Conservation (phyloP, 2,888 invertebrate genomes). For the Netelia melanura region DNA sequence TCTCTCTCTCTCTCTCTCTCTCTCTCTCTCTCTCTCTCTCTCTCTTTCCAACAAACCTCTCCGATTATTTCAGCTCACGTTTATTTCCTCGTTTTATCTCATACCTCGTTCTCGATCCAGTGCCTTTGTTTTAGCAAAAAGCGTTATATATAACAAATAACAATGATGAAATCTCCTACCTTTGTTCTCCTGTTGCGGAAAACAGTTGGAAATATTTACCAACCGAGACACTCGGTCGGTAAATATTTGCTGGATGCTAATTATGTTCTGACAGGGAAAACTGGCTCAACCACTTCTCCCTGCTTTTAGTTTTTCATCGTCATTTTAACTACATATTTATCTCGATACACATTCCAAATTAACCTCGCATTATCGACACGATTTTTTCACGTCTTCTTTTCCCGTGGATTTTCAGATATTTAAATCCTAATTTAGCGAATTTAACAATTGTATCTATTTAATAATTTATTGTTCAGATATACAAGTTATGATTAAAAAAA, state of each 20-base stretch:
- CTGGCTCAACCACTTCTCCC: not conserved
- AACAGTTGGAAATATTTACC: slow-evolving; percentile 15
- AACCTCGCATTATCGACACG: too few relatives aligned
- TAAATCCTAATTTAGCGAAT: too few relatives aligned
- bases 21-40: too few relatives aligned
- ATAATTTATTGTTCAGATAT: too few relatives aligned
- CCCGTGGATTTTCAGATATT: too few relatives aligned
- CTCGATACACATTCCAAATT: not conserved
- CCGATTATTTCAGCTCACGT: slow-evolving; percentile 6
- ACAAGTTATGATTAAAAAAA: too few relatives aligned
- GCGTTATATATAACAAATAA: not conserved
- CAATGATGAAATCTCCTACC: not conserved
- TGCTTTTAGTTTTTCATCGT: not conserved
- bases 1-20: too few relatives aligned
- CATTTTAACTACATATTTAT: not conserved
- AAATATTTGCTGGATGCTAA: slow-evolving; percentile 11
- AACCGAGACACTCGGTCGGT: slow-evolving; percentile 1
- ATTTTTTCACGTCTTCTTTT: too few relatives aligned
- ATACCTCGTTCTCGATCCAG: not conserved
- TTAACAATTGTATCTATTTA: too few relatives aligned
- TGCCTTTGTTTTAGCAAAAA: not conserved
- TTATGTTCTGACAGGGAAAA: slow-evolving; percentile 5
- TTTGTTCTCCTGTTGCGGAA: slow-evolving; percentile 1
- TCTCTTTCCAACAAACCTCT: not conserved
- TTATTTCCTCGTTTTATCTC: slow-evolving; percentile 11